Evolutionary conservation across 2,113 vertebrate species (phyloP), one percentile per base, ranked within the genome.

Genomic region (Lamprotornis superbus): DNA sequence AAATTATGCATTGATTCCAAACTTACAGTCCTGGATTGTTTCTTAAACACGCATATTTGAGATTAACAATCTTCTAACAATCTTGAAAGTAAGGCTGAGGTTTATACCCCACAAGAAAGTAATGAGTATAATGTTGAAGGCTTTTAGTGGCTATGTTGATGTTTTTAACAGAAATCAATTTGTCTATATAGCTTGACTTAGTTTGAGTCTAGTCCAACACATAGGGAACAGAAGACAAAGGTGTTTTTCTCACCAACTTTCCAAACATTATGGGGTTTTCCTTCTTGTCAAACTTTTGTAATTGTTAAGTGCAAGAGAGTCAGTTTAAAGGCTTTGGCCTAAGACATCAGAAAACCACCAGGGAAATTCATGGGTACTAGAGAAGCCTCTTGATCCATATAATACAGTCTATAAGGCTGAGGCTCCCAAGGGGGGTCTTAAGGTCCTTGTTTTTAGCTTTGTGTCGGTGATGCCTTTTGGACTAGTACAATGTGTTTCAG

Each of bases 381-480:
- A 70, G 40, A 93, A 95, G 31, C 24, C 15, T 60, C 69, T 79
- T 89, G 83, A 89, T 92, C 73, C 40, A 12, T 71, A 59, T 92
- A 89, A 89, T 92, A 20, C 35, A 68, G 47, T 75, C 73, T 71
- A 15, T 75, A 90, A 84, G 46, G 11, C 73, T 91, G 37, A 69
- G 37, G 17, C 8, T 95, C 83, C 77, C 83, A 35, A 21, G 17
- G 17, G 1, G 3, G 15, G 37, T 87, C 73, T 92, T 94, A 92
- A 89, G 40, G 69, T 89, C 65, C 87, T 92, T 84, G 77, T 68
- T 94, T 93, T 94, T 23, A 94, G 49, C 52, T 81, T 71, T 94
- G 52, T 78, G 61, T 8, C 20, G 89, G 21, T 87, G 73, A 75
- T 78, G 84, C 19, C 22, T 89, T 80, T 89, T 89, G 83, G 52